Evolutionary conservation across 2,113 vertebrate genomes (phyloP), one percentile per base, ranked within the genome.

Genomic region (Heloderma charlesbogerti): DNA sequence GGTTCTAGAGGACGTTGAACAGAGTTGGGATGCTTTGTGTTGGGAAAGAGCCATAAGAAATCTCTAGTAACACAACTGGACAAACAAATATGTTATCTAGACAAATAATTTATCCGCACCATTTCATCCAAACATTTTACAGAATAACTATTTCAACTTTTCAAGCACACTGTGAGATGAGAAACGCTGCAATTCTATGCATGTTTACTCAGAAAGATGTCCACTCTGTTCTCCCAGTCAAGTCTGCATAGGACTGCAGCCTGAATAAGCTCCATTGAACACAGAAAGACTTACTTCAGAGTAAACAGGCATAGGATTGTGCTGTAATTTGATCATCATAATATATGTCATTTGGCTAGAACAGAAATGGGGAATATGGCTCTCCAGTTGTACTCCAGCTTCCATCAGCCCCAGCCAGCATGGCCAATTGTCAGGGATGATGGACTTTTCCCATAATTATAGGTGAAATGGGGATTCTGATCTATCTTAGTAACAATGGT

Each of bases 1-100:
- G 91, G 91, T 90, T 97, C 93, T 93, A 94, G 93, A 90, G 93
- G 93, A 96, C 88, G 84, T 69, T 95, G 84, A 80, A 60, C 96
- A 95, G 97, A 91, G 92, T 83, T 94, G 93, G 91, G 94, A 94
- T 85, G 92, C 87, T 60, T 71, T 91, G 83, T 88, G 78, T 1
- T 85, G 60, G 90, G 83, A 87, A 94, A 89, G 87, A 87, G 92
- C 89, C 82, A 91, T 95, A 95, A 78, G 88, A 96, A 95, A 89
- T 88, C 91, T 92, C 88, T 84, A 51, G 20, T 90, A 86, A 92
- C 0, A 4, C 79, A 87, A 89, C 88, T 69, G 67, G 89, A 92
- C 90, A 43, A 93, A 96, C 93, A 86, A 91, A 94, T 96, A 94
- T 90, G 83, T 54, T 34, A 51, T 16, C 29, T 57, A 18, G 51